Evolutionary conservation across 2,888 invertebrate species (phyloP).

Genomic region (Trichacis sp.): DNA sequence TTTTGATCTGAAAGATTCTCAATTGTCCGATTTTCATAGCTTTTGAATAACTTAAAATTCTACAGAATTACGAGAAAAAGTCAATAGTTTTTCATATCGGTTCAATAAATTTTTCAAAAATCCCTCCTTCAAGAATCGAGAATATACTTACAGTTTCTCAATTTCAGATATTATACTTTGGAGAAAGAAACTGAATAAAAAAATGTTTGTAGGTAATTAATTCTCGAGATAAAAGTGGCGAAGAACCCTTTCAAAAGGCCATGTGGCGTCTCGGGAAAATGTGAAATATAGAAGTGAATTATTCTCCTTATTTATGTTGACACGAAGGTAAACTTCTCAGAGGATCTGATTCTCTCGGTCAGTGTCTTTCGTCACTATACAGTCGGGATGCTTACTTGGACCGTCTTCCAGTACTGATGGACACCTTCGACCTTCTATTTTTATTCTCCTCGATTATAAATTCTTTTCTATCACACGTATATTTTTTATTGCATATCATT

Average conservation of each 20-base stretch:
- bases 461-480: too few relatives aligned
- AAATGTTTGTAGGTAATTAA: slow-evolving; percentile 1
- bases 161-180: too few relatives aligned
- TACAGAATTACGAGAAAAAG: too few relatives aligned
- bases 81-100: too few relatives aligned
- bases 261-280: slow-evolving; percentile 37
- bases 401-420: slow-evolving; percentile 45
- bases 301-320: slow-evolving; percentile 59
- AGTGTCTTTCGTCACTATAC: slow-evolving; percentile 62
- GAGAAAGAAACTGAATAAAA: background rate
- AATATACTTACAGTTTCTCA: too few relatives aligned
- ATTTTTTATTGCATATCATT: too few relatives aligned
- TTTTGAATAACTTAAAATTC: too few relatives aligned
- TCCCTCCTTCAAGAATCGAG: too few relatives aligned
- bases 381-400: slow-evolving; percentile 37
- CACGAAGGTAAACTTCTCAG: slow-evolving; percentile 62
- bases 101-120: too few relatives aligned
- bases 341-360: slow-evolving; percentile 56
- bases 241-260: slow-evolving; percentile 28
- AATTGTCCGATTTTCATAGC: too few relatives aligned
- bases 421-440: slow-evolving; percentile 51
- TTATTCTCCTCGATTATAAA: slow-evolving; percentile 17
- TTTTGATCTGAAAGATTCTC: too few relatives aligned
- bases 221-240: slow-evolving; percentile 17
- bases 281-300: slow-evolving; percentile 40